Percentiles rank a stretch among this genome's conserved stretches.
Evolutionary conservation across 2,113 vertebrate species (phyloP).

Genomic region (Vidua chalybeata): DNA sequence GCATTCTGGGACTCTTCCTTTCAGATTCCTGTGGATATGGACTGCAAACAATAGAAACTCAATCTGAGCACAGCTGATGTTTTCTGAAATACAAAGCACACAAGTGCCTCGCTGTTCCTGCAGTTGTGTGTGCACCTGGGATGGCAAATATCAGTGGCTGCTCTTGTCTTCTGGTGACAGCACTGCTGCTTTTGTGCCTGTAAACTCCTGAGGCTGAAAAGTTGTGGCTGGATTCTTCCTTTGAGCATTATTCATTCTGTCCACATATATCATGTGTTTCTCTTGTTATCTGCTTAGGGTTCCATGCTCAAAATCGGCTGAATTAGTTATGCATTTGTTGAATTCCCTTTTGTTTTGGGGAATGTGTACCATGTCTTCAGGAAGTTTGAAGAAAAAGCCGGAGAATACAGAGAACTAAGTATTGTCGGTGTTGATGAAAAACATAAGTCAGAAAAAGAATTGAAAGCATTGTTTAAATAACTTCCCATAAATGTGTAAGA

Average conservation of each 20-base stretch:
- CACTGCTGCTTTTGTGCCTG: background rate
- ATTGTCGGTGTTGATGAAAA: conserved; percentile 9
- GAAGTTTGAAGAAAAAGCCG: background rate
- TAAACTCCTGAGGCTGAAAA: background rate
- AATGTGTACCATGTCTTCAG: background rate
- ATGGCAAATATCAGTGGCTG: background rate
- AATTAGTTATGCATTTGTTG: background rate
- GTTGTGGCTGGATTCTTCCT: background rate
- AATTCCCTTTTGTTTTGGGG: conserved; percentile 1
- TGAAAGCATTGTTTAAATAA: conserved; percentile 68
- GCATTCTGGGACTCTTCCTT: background rate
- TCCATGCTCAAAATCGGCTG: background rate
- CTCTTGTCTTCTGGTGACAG: background rate
- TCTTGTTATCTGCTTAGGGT: background rate
- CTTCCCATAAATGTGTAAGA: conserved; percentile 67
- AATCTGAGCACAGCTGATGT: background rate
- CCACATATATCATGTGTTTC: background rate
- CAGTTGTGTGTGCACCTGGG: background rate
- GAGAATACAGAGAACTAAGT: background rate
- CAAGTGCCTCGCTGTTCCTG: background rate
- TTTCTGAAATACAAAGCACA: background rate
- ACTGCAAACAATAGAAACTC: background rate
- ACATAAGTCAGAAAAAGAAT: conserved; percentile 46
- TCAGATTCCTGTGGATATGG: background rate
- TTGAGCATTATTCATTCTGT: background rate